phyloP scores from a whole-genome alignment of 2,113 vertebrate species.

The Atractosteus spatula region DNA sequence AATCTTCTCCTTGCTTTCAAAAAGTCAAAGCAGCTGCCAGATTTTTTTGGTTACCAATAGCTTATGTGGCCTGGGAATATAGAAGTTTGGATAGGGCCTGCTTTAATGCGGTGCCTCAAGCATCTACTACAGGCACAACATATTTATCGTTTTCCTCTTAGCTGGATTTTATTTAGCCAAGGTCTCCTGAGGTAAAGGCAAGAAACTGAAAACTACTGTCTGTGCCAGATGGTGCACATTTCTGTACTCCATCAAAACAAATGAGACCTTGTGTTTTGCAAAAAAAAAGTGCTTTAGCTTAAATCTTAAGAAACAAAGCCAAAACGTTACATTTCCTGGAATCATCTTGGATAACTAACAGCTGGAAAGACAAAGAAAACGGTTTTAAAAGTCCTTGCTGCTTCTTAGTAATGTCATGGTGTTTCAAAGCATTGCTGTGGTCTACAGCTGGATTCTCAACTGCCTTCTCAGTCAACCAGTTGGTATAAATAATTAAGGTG shows the following conservation, averaged over 20 bases:
- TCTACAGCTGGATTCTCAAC: too few relatives aligned
- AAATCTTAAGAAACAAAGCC: too few relatives aligned
- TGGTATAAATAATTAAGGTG: too few relatives aligned
- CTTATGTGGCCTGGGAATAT: not conserved
- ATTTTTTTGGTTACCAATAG: not conserved
- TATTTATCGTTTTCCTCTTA: not conserved
- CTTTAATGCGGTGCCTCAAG: not conserved
- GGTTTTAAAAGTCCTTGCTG: too few relatives aligned
- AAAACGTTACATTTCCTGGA: too few relatives aligned
- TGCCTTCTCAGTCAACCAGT: too few relatives aligned
- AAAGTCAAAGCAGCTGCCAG: not conserved
- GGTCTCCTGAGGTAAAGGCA: constrained; percentile 5
- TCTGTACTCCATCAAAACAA: constrained; percentile 9
- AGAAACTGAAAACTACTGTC: constrained; percentile 10
- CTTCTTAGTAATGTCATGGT: too few relatives aligned
- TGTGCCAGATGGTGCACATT: constrained; percentile 4
- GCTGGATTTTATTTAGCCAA: constrained; percentile 5
- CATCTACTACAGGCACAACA: constrained; percentile 7
- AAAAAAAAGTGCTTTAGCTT: not conserved
- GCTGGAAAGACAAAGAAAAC: too few relatives aligned
- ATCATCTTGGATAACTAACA: too few relatives aligned
- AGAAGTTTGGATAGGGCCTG: constrained; percentile 1
- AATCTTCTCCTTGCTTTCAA: too few relatives aligned
- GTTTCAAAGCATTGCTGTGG: too few relatives aligned
- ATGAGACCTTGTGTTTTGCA: not conserved